Base-by-base conservation (phyloP, 2,113 vertebrate genomes). In the Ceuthmochares aereus region DNA sequence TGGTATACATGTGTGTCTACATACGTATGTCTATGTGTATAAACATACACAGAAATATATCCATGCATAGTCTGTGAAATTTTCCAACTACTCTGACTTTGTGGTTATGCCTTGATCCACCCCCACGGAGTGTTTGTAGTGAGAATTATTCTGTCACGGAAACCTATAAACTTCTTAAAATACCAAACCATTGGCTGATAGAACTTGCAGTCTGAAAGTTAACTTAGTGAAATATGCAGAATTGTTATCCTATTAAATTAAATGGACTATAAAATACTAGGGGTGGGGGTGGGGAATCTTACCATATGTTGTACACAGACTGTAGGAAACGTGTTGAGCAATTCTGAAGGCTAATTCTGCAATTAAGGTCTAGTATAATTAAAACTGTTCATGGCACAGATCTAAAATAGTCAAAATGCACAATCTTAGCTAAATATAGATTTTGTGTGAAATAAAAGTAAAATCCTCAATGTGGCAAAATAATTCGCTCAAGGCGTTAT, bases 31-130 rank as follows among this genome's bases (percentile, higher is more conserved):
- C 14, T 45, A 4, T 27, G 8, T 59, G 20, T 14, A 15, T 8
- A 36, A 21, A 64, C 7, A 36, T 12, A 49, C 9, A 32, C 2
- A 67, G 42, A 86, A 89, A 34, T 5, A 29, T 20, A 37, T 17
- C 5, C 7, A 64, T 19, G 12, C 14, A 36, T 8, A 54, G 5
- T 29, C 36, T 36, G 23, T 60, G 43, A 40, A 73, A 76, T 79
- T 79, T 79, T 78, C 34, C 62, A 87, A 3, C 26, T 25, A 17
- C 1, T 0, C 13, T n/a, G 12, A 43, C 0, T 0, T 40, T 16
- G 8, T 59, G 12, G 3, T 78, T 79, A 43, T n/a, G 14, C 6
- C 6, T 12, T 21, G 16, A 56, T 59, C 6, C 13, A 60, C 5
- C 15, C 81, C 21, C 59, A 8, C 0, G 0, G 13, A 59, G 5